Evolutionary conservation across 2,113 vertebrate genomes (phyloP).

Genomic region (Galbula dea): DNA sequence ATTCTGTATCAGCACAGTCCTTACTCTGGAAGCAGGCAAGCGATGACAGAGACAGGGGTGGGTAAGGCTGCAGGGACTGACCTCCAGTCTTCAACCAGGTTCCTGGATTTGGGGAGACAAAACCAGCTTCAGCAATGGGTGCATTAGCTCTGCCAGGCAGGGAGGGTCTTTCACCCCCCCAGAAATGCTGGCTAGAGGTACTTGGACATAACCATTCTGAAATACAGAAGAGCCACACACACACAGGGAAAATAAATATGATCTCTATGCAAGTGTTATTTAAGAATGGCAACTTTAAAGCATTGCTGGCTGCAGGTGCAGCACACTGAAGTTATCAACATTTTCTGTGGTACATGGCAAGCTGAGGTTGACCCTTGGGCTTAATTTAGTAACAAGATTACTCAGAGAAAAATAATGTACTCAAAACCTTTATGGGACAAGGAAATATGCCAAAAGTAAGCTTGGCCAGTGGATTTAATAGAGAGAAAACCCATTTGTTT

Average conservation of each 20-base stretch:
- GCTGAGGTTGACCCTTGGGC: background rate
- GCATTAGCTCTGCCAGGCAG: background rate
- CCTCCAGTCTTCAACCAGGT: background rate
- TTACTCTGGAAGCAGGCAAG: background rate
- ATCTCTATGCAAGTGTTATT: background rate
- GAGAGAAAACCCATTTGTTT: conserved; percentile 53
- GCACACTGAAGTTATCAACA: background rate
- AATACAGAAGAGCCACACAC: background rate
- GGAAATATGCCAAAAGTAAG: conserved; percentile 49
- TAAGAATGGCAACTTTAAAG: background rate
- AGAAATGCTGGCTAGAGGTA: background rate
- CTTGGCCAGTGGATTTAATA: conserved; percentile 3
- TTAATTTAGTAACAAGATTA: conserved; percentile 50
- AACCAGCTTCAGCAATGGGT: background rate
- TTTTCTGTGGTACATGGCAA: background rate
- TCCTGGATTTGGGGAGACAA: background rate
- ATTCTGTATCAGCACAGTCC: background rate
- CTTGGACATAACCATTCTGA: background rate
- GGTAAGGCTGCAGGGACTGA: background rate
- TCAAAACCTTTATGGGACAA: conserved; percentile 15
- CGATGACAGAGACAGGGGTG: background rate
- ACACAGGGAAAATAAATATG: background rate
- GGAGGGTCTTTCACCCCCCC: background rate
- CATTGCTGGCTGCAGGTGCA: background rate
- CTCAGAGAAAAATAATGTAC: conserved; percentile 32